Conservation (phyloP, 2,888 invertebrate species). For the Tridacna gigas region DNA sequence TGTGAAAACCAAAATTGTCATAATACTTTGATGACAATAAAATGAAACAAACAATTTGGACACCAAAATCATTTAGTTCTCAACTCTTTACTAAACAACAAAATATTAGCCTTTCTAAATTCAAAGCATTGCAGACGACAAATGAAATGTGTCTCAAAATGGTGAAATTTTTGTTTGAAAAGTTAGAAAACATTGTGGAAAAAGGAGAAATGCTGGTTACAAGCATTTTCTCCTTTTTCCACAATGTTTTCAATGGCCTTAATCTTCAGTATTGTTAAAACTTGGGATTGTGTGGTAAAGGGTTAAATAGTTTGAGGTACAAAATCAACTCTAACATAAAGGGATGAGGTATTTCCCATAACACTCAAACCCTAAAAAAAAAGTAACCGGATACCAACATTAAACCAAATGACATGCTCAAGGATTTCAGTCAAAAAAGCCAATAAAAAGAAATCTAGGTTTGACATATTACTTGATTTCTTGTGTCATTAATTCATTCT, state of each 20-base stretch:
- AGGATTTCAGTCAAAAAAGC: constrained; percentile 10
- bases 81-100: too few species aligned
- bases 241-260: neutral
- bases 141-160: too few species aligned
- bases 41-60: too few species aligned
- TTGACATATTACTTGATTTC: constrained; percentile 21
- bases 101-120: too few species aligned
- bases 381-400: constrained; percentile 18
- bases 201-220: too few species aligned
- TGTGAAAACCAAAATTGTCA: too few species aligned
- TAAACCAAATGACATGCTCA: constrained; percentile 24
- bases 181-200: neutral
- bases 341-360: neutral
- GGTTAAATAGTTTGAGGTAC: neutral
- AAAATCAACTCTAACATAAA: neutral
- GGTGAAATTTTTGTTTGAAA: too few species aligned
- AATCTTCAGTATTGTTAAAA: neutral
- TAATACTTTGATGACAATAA: too few species aligned
- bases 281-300: neutral
- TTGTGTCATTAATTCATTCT: constrained; percentile 22
- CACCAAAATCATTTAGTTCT: too few species aligned
- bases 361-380: constrained; percentile 7
- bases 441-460: constrained; percentile 9
- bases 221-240: neutral
- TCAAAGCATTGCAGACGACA: too few species aligned